Conservation (phyloP, 2,888 invertebrate genomes). For the Caenorhabditis sp. region DNA sequence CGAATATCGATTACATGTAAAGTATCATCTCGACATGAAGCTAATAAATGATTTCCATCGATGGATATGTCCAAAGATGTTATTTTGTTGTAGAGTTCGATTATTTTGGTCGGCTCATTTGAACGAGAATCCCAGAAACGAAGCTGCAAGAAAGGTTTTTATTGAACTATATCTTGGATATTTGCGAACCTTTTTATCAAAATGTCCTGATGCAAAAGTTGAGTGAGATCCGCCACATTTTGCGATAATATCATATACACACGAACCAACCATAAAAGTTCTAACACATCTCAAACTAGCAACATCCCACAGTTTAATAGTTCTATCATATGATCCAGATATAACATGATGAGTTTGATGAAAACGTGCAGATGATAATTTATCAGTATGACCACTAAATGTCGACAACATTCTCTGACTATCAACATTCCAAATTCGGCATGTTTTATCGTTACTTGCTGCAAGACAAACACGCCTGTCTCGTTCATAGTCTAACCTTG, state of each 20-base stretch:
- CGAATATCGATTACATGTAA: slow-evolving; percentile 91
- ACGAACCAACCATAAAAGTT: slow-evolving; percentile 64
- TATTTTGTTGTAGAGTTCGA: slow-evolving; percentile 85
- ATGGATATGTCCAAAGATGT: slow-evolving; percentile 75
- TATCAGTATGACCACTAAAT: slow-evolving; percentile 92
- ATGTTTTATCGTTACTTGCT: slow-evolving; percentile 94
- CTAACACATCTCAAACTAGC: slow-evolving; percentile 82
- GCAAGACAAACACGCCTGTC: slow-evolving; percentile 77
- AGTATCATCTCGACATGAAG: slow-evolving; percentile 92
- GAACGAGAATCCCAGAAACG: slow-evolving; percentile 90
- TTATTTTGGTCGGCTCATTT: slow-evolving; percentile 80
- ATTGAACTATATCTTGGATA: not conserved
- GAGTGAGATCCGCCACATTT: slow-evolving; percentile 77
- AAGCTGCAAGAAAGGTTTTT: no score
- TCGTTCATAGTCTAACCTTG: slow-evolving; percentile 93
- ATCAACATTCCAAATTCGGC: slow-evolving; percentile 90
- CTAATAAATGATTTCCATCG: slow-evolving; percentile 88
- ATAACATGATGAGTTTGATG: slow-evolving; percentile 77
- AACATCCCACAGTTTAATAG: slow-evolving; percentile 97
- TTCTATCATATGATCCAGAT: slow-evolving; percentile 96
- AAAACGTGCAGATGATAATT: slow-evolving; percentile 93
- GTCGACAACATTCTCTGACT: slow-evolving; percentile 82
- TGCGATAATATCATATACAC: slow-evolving; percentile 74
- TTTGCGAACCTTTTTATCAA: slow-evolving; percentile 82
- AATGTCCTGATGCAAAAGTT: slow-evolving; percentile 76